Conservation (phyloP, 2,888 invertebrate genomes). For the Acrobasis consociella region DNA sequence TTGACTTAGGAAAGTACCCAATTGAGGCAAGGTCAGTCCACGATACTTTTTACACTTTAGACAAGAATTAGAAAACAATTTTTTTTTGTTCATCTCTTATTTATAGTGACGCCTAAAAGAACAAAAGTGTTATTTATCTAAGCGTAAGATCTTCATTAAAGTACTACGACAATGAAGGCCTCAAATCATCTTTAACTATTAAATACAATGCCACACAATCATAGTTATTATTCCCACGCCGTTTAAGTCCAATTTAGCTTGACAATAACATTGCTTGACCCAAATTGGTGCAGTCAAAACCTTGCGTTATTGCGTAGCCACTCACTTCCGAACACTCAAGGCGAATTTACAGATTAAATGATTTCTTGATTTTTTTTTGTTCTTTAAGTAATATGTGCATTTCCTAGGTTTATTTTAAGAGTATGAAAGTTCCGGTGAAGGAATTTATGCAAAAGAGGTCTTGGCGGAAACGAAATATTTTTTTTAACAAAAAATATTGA, state of each 20-base stretch:
- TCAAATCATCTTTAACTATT: conserved; percentile 23
- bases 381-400: neutral
- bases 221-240: neutral
- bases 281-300: conserved; percentile 30
- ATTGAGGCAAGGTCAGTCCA: too few relatives aligned
- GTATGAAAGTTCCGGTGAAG: neutral
- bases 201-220: neutral
- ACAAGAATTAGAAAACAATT: too few relatives aligned
- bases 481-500: too few relatives aligned
- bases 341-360: conserved; percentile 4
- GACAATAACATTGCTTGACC: conserved; percentile 25
- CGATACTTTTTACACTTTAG: too few relatives aligned
- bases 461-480: too few relatives aligned
- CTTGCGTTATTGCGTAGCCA: conserved; percentile 28
- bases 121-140: neutral
- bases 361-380: neutral
- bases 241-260: conserved; percentile 1
- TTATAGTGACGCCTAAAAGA: too few relatives aligned
- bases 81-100: too few relatives aligned
- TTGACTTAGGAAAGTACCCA: too few relatives aligned
- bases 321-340: conserved; percentile 32
- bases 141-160: conserved; percentile 4
- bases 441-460: neutral
- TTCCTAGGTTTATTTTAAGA: neutral
- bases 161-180: conserved; percentile 8